Conservation (phyloP, 2,888 invertebrate species). For the Bellardia bayeri region DNA sequence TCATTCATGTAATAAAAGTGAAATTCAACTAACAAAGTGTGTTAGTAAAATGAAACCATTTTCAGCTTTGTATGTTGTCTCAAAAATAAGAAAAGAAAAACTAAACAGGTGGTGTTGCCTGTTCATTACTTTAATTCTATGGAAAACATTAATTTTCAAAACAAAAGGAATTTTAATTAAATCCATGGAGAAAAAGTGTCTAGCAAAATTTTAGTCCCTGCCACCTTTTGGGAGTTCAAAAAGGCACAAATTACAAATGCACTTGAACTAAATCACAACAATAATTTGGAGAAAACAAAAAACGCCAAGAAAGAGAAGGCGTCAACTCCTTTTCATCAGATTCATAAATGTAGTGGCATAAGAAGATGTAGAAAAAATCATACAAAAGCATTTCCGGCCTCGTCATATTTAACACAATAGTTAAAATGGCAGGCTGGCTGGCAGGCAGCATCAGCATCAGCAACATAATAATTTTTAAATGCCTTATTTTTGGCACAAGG, state of each 20-base stretch:
- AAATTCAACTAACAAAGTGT: constrained; percentile 27
- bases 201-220: constrained; percentile 51
- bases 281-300: constrained; percentile 21
- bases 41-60: constrained; percentile 11
- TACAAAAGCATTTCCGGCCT: constrained; percentile 81
- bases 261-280: constrained; percentile 72
- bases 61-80: neutral
- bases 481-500: constrained; percentile 37
- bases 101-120: constrained; percentile 54
- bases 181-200: constrained; percentile 73
- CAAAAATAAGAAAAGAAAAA: neutral
- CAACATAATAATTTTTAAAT: constrained; percentile 49
- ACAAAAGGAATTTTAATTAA: constrained; percentile 75
- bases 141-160: constrained; percentile 29
- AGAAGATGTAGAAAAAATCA: constrained; percentile 67
- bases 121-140: constrained; percentile 39
- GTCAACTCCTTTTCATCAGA: constrained; percentile 52
- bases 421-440: constrained; percentile 23
- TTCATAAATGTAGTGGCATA: constrained; percentile 17
- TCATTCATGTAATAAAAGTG: constrained; percentile 47
- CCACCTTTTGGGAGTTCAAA: constrained; percentile 53
- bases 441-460: no score
- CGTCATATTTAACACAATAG: constrained; percentile 66
- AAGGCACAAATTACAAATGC: constrained; percentile 59
- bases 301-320: constrained; percentile 36